Conservation (phyloP, 2,113 vertebrate species). For the Lophura nycthemera region DNA sequence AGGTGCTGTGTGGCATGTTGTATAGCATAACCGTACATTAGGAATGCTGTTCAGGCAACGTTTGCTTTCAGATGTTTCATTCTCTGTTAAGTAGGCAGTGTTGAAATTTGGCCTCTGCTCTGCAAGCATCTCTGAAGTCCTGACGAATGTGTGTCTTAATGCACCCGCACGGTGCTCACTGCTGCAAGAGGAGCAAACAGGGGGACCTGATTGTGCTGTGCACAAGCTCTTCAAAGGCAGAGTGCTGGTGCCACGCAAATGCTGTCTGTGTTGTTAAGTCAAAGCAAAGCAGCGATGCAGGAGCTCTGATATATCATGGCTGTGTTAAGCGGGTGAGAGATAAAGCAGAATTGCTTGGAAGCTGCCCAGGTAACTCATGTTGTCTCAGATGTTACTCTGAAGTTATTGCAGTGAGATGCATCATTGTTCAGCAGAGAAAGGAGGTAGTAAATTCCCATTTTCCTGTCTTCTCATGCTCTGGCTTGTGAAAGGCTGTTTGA, state of each 20-base stretch:
- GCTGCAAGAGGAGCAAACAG: background rate
- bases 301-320: background rate
- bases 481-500: background rate
- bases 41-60: background rate
- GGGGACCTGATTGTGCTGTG: background rate
- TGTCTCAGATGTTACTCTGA: background rate
- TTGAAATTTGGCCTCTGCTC: background rate
- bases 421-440: background rate
- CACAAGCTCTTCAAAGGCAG: background rate
- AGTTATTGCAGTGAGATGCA: background rate
- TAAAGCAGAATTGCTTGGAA: background rate
- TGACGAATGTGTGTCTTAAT: background rate
- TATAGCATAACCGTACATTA: background rate
- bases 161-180: background rate
- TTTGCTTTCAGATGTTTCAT: background rate
- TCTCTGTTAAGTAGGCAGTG: background rate
- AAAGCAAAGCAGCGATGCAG: background rate
- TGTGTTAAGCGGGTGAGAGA: background rate
- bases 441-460: background rate
- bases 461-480: background rate
- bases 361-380: background rate
- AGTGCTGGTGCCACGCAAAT: background rate
- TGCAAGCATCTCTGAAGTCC: background rate
- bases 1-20: fast-evolving
- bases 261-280: background rate